Conservation (phyloP, 2,888 invertebrate genomes). For the Tachina lurida region DNA sequence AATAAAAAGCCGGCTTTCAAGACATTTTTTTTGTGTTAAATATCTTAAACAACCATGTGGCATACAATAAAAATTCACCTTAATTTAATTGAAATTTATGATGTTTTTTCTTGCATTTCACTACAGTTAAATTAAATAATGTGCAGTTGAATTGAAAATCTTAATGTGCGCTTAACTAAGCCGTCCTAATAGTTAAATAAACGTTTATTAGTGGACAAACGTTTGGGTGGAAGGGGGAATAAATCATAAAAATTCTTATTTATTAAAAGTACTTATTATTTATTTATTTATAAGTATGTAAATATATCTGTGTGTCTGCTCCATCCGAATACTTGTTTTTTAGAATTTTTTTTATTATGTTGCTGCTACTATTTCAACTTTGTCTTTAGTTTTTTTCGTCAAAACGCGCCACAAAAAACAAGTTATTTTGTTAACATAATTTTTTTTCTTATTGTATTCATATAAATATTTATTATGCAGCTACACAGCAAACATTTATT, state of each 20-base stretch:
- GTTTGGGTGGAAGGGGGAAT: background rate
- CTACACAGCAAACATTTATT: slow-evolving; percentile 13
- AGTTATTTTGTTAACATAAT: slow-evolving; percentile 41
- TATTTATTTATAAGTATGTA: background rate
- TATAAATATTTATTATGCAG: slow-evolving; percentile 31
- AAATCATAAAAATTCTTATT: slow-evolving; percentile 38
- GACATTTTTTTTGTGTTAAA: slow-evolving; percentile 10
- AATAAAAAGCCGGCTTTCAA: slow-evolving; percentile 59
- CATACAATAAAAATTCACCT: slow-evolving; percentile 50
- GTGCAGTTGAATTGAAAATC: slow-evolving; percentile 39
- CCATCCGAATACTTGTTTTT: slow-evolving; percentile 58
- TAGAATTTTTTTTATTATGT: slow-evolving; percentile 21
- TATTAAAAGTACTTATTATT: slow-evolving; percentile 3
- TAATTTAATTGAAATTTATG: slow-evolving; percentile 52
- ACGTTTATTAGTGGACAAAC: slow-evolving; percentile 26
- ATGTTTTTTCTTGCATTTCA: slow-evolving; percentile 21
- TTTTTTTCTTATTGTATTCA: slow-evolving; percentile 24
- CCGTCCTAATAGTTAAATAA: slow-evolving; percentile 46
- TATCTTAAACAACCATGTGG: slow-evolving; percentile 10
- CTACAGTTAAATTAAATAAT: slow-evolving; percentile 41
- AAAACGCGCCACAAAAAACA: slow-evolving; percentile 36
- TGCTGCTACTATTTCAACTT: slow-evolving; percentile 22
- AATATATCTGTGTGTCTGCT: background rate
- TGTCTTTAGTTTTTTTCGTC: background rate
- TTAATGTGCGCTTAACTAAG: slow-evolving; percentile 5